Evolutionary conservation across 2,113 vertebrate species (phyloP).

Genomic region (Phasianus colchicus): DNA sequence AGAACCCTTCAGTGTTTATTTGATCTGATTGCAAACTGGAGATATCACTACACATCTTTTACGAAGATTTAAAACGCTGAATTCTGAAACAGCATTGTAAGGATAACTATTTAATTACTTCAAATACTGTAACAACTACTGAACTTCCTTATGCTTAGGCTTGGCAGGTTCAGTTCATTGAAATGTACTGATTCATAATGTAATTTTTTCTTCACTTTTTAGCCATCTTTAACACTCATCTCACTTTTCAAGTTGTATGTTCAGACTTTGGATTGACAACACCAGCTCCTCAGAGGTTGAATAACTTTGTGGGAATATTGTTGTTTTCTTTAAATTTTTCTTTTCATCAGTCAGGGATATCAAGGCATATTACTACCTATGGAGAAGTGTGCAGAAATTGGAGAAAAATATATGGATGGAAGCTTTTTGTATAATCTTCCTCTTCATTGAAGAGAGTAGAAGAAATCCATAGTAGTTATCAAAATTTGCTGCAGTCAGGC

Average conservation of each 20-base stretch:
- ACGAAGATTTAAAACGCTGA: not conserved
- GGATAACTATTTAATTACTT: not conserved
- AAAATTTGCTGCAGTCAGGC: conserved; percentile 14
- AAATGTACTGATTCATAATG: not conserved
- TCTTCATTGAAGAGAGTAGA: not conserved
- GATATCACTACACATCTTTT: not conserved
- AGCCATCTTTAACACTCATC: not conserved
- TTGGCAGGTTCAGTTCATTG: not conserved
- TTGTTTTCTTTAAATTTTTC: not conserved
- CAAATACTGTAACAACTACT: not conserved
- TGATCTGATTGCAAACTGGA: not conserved
- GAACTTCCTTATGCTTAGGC: not conserved
- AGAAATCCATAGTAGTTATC: conserved; percentile 22
- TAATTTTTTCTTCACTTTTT: not conserved
- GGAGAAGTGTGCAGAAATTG: not conserved
- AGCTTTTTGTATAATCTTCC: conserved; percentile 3
- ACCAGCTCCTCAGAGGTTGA: not conserved
- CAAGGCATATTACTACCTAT: not conserved
- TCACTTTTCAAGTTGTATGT: not conserved
- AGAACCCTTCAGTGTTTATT: not conserved
- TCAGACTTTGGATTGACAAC: not conserved
- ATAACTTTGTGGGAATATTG: not conserved
- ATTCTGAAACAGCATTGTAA: not conserved
- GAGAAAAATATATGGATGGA: not conserved
- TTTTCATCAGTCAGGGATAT: not conserved